phyloP scores from a whole-genome alignment of 2,888 invertebrate genomes.

The Chaetogeoica ovagalla region DNA sequence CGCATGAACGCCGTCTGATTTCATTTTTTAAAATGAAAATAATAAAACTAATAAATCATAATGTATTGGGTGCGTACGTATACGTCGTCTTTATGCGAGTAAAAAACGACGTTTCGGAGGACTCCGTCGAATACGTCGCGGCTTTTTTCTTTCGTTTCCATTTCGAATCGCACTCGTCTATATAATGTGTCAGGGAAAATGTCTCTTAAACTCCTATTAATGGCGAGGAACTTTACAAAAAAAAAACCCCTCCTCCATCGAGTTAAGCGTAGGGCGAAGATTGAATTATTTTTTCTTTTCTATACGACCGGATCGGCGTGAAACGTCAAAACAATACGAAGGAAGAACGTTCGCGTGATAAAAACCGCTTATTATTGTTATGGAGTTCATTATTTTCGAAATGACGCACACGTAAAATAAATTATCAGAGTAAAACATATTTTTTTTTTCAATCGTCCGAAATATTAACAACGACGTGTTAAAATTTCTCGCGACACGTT shows the following conservation, averaged over 20 bases:
- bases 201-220: neutral
- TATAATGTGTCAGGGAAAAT: neutral
- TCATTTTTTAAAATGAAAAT: neutral
- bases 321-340: conserved; percentile 4
- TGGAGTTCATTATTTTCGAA: too few relatives aligned
- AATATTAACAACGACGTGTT: too few relatives aligned
- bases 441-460: too few relatives aligned
- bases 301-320: neutral
- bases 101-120: neutral
- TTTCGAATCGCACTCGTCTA: neutral
- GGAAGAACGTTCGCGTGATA: too few relatives aligned
- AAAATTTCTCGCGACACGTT: too few relatives aligned
- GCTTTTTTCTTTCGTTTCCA: neutral
- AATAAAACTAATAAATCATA: neutral
- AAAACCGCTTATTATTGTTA: too few relatives aligned
- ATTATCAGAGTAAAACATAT: too few relatives aligned
- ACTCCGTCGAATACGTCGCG: neutral
- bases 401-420: too few relatives aligned
- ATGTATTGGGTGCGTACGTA: neutral
- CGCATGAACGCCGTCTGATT: neutral
- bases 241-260: neutral
- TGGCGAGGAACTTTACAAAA: too few relatives aligned
- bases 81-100: neutral
- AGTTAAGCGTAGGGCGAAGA: neutral
- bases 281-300: neutral